A percentile compares a stretch with the other conserved stretches of the same genome.
Conservation (phyloP, 2,797 vertebrate species). For the Alosa sapidissima region DNA sequence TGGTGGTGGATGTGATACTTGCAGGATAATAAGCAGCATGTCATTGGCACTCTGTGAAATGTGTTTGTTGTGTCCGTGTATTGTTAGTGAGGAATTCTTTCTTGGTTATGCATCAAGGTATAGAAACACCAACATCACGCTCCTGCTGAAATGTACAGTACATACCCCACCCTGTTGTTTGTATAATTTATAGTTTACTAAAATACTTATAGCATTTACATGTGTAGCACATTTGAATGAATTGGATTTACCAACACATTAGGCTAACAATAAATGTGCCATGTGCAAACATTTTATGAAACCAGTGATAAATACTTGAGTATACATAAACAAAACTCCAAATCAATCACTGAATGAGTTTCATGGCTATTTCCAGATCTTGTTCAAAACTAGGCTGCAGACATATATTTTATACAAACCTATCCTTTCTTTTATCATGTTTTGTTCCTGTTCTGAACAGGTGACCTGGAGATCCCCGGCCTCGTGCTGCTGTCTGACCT, state of each 20-base stretch:
- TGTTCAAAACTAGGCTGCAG: neutral
- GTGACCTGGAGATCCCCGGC: constrained; percentile 69
- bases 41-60: neutral
- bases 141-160: neutral
- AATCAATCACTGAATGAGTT: neutral
- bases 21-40: neutral
- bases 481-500: constrained; percentile 72
- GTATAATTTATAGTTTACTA: neutral
- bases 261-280: too few species aligned
- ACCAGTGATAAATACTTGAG: too few species aligned
- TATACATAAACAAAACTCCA: neutral
- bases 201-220: neutral
- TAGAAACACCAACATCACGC: neutral
- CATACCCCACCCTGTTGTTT: neutral
- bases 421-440: neutral
- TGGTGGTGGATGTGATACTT: constrained; percentile 33
- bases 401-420: too few species aligned
- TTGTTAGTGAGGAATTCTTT: neutral
- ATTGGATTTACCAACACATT: too few species aligned
- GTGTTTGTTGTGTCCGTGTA: neutral
- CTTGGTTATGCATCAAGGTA: neutral
- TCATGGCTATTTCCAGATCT: neutral
- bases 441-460: constrained; percentile 48
- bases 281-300: too few species aligned
- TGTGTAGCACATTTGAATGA: too few species aligned